These are phyloP conservation scores for Protodeltote pygarga DNA, from an alignment of 2,888 invertebrate species.

Conservation along the genomic window DNA sequence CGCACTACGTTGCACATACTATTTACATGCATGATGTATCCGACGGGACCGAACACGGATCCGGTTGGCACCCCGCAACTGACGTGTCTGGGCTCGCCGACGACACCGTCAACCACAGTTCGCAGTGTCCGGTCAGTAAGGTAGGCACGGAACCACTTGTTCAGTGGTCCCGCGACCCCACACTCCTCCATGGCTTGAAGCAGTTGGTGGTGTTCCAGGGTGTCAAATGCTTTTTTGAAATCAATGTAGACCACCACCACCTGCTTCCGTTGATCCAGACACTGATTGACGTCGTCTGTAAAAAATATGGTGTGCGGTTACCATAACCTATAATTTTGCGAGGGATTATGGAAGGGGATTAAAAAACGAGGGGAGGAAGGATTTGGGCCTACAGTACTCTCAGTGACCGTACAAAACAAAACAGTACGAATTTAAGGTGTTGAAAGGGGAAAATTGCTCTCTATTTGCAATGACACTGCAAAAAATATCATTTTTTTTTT, in stretches of 20 bases:
- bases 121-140: background rate
- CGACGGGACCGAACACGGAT: conserved; percentile 5
- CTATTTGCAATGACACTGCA: too few relatives aligned
- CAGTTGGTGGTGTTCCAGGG: conserved; percentile 7
- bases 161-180: conserved; percentile 6
- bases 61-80: conserved; percentile 5
- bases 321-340: too few relatives aligned
- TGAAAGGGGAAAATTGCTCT: too few relatives aligned
- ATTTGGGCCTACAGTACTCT: too few relatives aligned
- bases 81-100: background rate
- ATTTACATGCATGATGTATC: conserved; percentile 4
- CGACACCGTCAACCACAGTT: background rate
- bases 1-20: conserved; percentile 5
- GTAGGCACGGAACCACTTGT: conserved; percentile 8
- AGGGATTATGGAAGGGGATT: too few relatives aligned
- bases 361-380: too few relatives aligned
- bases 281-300: conserved; percentile 3
- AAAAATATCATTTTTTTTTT: too few relatives aligned
- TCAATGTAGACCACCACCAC: conserved; percentile 8
- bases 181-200: conserved; percentile 17
- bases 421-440: too few relatives aligned
- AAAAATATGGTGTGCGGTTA: too few relatives aligned
- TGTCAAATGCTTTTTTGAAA: conserved; percentile 12
- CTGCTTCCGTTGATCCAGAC: background rate
- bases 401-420: too few relatives aligned